These are phyloP conservation scores for Hypanus sabinus DNA, from an alignment of 2,113 vertebrate genomes.

Conservation along the genomic window DNA sequence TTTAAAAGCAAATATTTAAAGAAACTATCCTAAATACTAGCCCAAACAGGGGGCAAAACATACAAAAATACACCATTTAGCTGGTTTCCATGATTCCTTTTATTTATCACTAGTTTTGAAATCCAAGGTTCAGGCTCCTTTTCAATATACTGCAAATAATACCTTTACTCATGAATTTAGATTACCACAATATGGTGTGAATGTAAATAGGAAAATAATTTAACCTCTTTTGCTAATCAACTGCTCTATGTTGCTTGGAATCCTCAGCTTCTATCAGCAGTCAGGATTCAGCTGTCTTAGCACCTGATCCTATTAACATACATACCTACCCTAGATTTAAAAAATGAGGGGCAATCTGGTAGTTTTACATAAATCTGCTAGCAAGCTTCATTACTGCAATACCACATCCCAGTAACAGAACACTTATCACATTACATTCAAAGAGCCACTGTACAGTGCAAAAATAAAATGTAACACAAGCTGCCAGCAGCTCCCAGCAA, in stretches of 20 bases:
- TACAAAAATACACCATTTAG: neutral
- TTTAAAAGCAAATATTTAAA: neutral
- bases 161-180: slow-evolving; percentile 20
- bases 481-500: neutral
- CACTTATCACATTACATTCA: slow-evolving; percentile 5
- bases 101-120: neutral
- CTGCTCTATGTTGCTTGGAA: neutral
- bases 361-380: slow-evolving; percentile 1
- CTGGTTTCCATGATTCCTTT: neutral
- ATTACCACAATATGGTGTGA: neutral
- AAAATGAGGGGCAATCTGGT: neutral
- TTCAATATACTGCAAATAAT: slow-evolving; percentile 32
- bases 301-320: neutral
- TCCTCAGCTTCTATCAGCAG: neutral
- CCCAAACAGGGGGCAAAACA: neutral
- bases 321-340: neutral
- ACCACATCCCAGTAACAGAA: slow-evolving; percentile 13
- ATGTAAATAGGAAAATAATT: slow-evolving; percentile 9
- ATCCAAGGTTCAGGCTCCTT: neutral
- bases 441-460: neutral
- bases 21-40: neutral
- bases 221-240: slow-evolving; percentile 17
- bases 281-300: neutral
- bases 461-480: neutral
- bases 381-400: slow-evolving; percentile 27